Evolutionary conservation across 1,140 invertebrate genomes (phyloP).

Genomic region (Cepaea nemoralis): DNA sequence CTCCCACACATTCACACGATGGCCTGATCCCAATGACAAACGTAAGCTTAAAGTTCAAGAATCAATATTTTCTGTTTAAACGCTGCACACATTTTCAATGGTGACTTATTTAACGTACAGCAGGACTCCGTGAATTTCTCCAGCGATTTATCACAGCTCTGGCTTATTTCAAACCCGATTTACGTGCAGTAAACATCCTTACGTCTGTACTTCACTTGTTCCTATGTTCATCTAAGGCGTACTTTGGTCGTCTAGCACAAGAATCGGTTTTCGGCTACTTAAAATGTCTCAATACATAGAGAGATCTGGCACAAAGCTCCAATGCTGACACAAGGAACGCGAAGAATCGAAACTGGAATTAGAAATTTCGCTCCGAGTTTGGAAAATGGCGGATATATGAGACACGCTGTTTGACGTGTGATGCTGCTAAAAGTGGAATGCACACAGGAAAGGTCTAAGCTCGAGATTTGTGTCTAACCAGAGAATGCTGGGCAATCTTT

Average conservation of each 20-base stretch:
- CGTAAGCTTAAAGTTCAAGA: too few relatives aligned
- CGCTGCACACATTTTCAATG: too few relatives aligned
- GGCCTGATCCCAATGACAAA: too few relatives aligned
- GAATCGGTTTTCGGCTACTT: not conserved
- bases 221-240: not conserved
- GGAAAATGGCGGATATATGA: not conserved
- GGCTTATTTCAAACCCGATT: too few relatives aligned
- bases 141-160: too few relatives aligned
- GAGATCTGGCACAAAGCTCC: not conserved
- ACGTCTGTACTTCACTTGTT: too few relatives aligned
- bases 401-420: not conserved
- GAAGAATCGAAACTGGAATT: conserved; percentile 5
- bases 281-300: not conserved
- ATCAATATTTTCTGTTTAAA: too few relatives aligned
- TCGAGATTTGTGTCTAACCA: not conserved
- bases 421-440: not conserved
- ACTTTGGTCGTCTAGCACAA: not conserved
- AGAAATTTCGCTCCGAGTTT: not conserved
- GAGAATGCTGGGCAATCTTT: not conserved
- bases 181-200: too few relatives aligned
- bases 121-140: too few relatives aligned
- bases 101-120: too few relatives aligned
- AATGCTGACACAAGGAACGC: conserved; percentile 1
- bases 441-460: conserved; percentile 16
- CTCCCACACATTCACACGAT: too few relatives aligned